Conservation (phyloP, 1,140 invertebrate species). For the Tenebrio molitor region DNA sequence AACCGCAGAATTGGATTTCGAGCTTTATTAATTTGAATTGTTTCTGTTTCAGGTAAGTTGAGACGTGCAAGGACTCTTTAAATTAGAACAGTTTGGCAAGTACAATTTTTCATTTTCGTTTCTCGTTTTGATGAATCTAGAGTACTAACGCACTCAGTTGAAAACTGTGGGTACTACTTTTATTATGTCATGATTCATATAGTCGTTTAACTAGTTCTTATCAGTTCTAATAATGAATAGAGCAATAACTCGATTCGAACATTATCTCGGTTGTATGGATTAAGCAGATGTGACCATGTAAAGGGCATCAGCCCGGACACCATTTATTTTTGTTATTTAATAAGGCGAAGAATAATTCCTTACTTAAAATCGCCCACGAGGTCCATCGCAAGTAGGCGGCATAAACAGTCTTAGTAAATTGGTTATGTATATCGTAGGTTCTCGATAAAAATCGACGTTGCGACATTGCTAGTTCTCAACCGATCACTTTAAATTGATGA, state of each 20-base stretch:
- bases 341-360: conserved; percentile 32
- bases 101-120: no score
- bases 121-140: no score
- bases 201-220: not conserved
- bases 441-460: conserved; percentile 18
- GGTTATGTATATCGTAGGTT: conserved; percentile 13
- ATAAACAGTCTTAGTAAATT: conserved; percentile 26
- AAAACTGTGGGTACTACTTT: no score
- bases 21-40: not conserved
- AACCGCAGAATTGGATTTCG: no score
- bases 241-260: not conserved
- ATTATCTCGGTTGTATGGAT: not conserved
- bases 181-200: no score
- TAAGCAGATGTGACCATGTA: conserved; percentile 13
- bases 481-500: conserved; percentile 4
- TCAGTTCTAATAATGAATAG: not conserved
- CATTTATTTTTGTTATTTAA: conserved; percentile 28
- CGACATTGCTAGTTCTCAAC: conserved; percentile 1
- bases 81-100: no score
- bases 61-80: not conserved
- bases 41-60: conserved; percentile 28
- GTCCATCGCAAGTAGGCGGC: conserved; percentile 17
- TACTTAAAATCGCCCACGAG: conserved; percentile 29
- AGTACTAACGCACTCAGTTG: no score
- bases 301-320: conserved; percentile 17